Base-by-base conservation (phyloP, 2,888 invertebrate species). In the Rosalia funebris region DNA sequence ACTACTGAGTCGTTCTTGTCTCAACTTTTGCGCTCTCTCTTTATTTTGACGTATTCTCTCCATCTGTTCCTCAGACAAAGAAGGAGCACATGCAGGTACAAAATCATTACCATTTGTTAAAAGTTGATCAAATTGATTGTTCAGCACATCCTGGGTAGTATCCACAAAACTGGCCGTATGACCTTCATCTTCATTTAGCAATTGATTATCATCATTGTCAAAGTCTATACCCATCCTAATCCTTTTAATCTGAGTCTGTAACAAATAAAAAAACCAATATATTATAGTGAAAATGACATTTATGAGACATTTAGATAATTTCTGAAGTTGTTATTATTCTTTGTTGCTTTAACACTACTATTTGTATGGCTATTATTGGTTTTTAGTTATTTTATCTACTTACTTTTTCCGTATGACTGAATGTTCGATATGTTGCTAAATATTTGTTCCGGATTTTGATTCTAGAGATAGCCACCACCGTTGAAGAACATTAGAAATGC, bases 231-330 rank as follows among this genome's bases (percentile, higher is more conserved):
- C 89, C 73, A 86, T 84, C 71, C 87, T 86, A 73, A 87, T 89
- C 80, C 85, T 88, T 47, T 84, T 87, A 45, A 92, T 82, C 65
- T 89, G 88, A 0, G 88, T 88, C 87, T 89, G 74, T 1, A 80
- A 80, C 61, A 53, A 53, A 55, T 14, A 32, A 48, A 41, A 62
- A 19, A 42, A 34, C n/a, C 16, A n/a, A 41, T 57, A n/a, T 42
- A 50, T 10, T 47, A 9, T 50, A 34, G 32, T 1, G 4, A 17
- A 3, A 15, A 39, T 64, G 12, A 46, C 12, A n/a, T n/a, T n/a
- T n/a, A n/a, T n/a, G n/a, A n/a, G n/a, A n/a, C n/a, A n/a, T n/a
- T n/a, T n/a, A n/a, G n/a, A n/a, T n/a, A n/a, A n/a, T n/a, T n/a
- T n/a, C n/a, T n/a, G n/a, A n/a, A n/a, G n/a, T n/a, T n/a, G n/a